phyloP scores from a whole-genome alignment of 2,888 invertebrate species.

The Spodoptera littoralis region DNA sequence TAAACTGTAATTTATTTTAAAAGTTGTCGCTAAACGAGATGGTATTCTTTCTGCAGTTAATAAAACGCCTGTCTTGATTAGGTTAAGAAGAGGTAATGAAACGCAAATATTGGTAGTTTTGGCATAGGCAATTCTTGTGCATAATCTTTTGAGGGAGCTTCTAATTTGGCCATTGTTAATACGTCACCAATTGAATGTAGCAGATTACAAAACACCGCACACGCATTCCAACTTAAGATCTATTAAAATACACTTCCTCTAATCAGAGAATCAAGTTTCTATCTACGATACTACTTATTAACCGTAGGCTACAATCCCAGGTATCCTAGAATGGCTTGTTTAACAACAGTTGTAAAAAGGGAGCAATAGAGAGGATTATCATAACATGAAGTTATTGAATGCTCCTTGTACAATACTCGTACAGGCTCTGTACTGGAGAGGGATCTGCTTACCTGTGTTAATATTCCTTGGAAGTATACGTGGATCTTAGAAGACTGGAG shows the following conservation, averaged over 20 bases:
- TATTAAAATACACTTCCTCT: neutral
- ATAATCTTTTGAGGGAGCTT: too few relatives aligned
- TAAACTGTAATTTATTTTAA: too few relatives aligned
- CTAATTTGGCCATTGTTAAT: too few relatives aligned
- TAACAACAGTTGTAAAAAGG: constrained; percentile 23
- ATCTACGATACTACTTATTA: neutral
- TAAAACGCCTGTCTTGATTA: too few relatives aligned
- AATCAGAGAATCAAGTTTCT: neutral
- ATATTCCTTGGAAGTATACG: constrained; percentile 25
- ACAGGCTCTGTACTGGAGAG: constrained; percentile 1
- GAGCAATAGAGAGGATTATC: constrained; percentile 41
- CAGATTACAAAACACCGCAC: too few relatives aligned
- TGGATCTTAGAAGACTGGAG: neutral
- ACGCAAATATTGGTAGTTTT: too few relatives aligned
- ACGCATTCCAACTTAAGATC: neutral
- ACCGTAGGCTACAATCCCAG: neutral
- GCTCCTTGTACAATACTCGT: constrained; percentile 16
- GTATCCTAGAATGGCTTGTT: constrained; percentile 26
- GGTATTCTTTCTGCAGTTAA: too few relatives aligned
- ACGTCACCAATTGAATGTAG: too few relatives aligned
- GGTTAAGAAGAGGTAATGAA: too few relatives aligned
- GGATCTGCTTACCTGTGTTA: constrained; percentile 42
- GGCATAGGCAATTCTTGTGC: too few relatives aligned
- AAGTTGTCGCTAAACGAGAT: too few relatives aligned
- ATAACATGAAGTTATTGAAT: constrained; percentile 50